Conservation (phyloP, 2,888 invertebrate species). For the Marronus borbonicus region DNA sequence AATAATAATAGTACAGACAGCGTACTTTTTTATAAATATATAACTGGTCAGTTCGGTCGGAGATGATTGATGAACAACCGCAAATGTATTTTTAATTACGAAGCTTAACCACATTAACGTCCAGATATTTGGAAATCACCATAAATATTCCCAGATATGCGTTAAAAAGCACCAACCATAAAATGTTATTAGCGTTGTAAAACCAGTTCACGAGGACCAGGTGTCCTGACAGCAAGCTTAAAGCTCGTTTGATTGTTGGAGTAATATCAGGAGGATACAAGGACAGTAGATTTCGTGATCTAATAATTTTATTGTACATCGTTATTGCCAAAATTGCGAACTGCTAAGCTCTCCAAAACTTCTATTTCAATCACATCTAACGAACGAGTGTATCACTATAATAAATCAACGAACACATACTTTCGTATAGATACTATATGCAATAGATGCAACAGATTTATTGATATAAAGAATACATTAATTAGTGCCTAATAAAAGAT, state of each 20-base stretch:
- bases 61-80: conserved; percentile 45
- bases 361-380: no score
- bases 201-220: conserved; percentile 10
- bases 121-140: conserved; percentile 27
- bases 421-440: no score
- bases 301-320: neutral
- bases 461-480: no score
- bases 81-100: conserved; percentile 46
- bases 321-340: neutral
- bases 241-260: neutral
- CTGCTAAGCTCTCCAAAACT: no score
- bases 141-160: conserved; percentile 38
- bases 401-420: no score
- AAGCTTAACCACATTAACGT: conserved; percentile 38
- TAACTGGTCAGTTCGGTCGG: conserved; percentile 30
- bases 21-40: conserved; percentile 46
- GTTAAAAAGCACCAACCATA: conserved; percentile 18
- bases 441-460: no score
- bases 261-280: neutral
- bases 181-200: neutral
- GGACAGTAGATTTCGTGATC: neutral
- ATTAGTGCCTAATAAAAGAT: no score
- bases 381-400: no score
- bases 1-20: conserved; percentile 52
- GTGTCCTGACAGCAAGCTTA: neutral